Evolutionary conservation across 2,888 invertebrate species (phyloP), one percentile per base, ranked within the genome.

Genomic region (Andrena haemorrhoa): DNA sequence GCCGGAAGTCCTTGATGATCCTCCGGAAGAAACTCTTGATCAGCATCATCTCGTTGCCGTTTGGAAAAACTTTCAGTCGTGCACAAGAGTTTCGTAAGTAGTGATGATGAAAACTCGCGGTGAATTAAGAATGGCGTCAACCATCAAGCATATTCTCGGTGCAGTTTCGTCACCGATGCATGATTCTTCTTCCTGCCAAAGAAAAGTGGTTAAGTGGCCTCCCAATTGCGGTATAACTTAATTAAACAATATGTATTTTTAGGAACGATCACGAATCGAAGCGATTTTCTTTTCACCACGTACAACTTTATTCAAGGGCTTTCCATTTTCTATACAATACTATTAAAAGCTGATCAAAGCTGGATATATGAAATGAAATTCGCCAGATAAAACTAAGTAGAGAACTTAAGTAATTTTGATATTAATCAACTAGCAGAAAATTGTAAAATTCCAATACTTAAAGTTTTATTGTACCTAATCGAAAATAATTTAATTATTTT

Each of bases 1-100:
- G 96, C 90, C 95, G 95, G 89, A 97, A 95, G 94, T 97, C 97
- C 90, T 96, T 95, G 82, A 95, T 94, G 91, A 97, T 96, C 91
- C 97, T 94, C 89, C 95, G 95, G 91, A 96, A 96, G 92, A 96
- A 96, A 81, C 95, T 95, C 83, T 95, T 95, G 88, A 96, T 84
- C 90, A 95, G 95, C 94, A 95, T 95, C 95, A 96, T 96, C 92
- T 94, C 95, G 76, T 23, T 47, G 68, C 49, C 35, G 64, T 61
- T 72, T 7, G 6, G 31, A 20, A 7, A 31, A 63, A 56, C 49
- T 61, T 41, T 61, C 66, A 58, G 68, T 75, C 61, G 66, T 31
- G 6, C 23, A 8, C 26, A 68, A 73, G 16, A 53, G 58, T 66
- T 82, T 80, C 53, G 56, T 76, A 65, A 63, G 33, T 66, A 64